Evolutionary conservation across 2,888 invertebrate species (phyloP).

Genomic region (Athrips mouffetella): DNA sequence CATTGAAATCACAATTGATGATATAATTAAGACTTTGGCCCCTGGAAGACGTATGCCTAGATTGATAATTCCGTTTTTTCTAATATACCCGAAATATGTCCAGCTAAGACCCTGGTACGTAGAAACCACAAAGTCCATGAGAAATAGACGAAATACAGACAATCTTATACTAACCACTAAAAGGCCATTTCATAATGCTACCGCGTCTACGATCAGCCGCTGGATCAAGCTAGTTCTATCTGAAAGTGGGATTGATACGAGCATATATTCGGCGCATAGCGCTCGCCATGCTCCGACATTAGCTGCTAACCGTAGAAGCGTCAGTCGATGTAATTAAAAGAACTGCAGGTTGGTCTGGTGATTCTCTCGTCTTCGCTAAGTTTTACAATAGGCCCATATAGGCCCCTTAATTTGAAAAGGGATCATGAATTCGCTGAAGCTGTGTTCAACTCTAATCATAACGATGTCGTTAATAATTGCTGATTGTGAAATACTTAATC

Average conservation of each 20-base stretch:
- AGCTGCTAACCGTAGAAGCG: neutral
- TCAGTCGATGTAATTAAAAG: neutral
- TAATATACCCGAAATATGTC: neutral
- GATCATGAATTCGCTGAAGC: neutral
- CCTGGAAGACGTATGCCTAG: neutral
- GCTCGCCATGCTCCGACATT: constrained; percentile 15
- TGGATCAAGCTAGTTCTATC: constrained; percentile 18
- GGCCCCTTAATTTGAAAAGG: neutral
- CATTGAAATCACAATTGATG: neutral
- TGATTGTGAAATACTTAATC: neutral
- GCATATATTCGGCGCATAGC: constrained; percentile 20
- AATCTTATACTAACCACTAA: neutral
- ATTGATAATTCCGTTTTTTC: neutral
- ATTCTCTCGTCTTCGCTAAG: neutral
- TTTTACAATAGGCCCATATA: no score
- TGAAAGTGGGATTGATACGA: constrained; percentile 19
- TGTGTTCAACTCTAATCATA: neutral
- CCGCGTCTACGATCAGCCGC: constrained; percentile 14
- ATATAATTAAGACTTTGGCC: neutral
- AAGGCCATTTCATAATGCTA: neutral
- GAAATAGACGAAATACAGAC: neutral
- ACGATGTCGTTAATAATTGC: neutral
- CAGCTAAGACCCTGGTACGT: neutral
- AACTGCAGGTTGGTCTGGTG: neutral
- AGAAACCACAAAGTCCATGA: neutral